phyloP scores from a whole-genome alignment of 2,113 vertebrate genomes.

The Myiozetetes cayanensis region DNA sequence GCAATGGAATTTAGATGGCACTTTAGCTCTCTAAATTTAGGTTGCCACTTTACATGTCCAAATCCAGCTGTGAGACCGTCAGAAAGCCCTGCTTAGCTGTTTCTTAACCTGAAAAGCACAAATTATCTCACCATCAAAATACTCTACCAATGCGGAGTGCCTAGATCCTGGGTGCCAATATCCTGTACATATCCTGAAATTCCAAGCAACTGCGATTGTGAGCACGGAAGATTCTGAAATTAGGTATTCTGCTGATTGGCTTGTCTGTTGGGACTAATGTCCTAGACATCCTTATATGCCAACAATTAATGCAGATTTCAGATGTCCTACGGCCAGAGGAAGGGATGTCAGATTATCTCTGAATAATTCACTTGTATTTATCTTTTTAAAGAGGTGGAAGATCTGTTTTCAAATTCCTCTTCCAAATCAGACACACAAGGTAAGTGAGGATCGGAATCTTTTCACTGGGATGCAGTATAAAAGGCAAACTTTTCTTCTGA shows the following conservation, averaged over 20 bases:
- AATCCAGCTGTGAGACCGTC: constrained; percentile 17
- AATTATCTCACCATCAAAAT: background rate
- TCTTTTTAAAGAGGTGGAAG: background rate
- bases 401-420: background rate
- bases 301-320: background rate
- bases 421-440: background rate
- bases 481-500: background rate
- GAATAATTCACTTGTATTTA: background rate
- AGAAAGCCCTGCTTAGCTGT: constrained; percentile 14
- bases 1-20: background rate
- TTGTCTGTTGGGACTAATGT: background rate
- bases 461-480: background rate
- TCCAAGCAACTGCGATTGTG: background rate
- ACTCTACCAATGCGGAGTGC: background rate
- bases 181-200: background rate
- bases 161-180: background rate
- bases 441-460: background rate
- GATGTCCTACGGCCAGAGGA: background rate
- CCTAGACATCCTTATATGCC: background rate
- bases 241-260: background rate
- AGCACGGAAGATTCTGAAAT: background rate
- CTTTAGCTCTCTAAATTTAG: constrained; percentile 17
- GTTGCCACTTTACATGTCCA: background rate
- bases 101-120: background rate
- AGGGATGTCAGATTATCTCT: background rate